Percentiles rank a stretch among this genome's conserved stretches.
phyloP scores from a whole-genome alignment of 2,113 vertebrate species.

The Clarias batrachus region DNA sequence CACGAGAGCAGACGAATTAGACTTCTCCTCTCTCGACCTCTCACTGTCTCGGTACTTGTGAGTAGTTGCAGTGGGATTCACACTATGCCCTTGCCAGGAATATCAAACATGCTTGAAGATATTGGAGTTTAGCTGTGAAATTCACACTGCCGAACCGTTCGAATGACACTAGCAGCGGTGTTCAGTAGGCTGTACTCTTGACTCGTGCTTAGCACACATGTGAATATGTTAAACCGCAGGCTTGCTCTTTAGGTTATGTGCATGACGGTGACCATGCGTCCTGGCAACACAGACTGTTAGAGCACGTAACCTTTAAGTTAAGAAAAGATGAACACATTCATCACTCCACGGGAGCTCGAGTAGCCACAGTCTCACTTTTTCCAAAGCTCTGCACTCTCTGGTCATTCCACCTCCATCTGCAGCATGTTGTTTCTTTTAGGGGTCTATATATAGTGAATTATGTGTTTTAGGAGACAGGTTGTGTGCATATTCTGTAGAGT shows the following conservation, averaged over 20 bases:
- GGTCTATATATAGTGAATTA: not conserved
- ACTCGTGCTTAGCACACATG: not conserved
- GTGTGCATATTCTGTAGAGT: not conserved
- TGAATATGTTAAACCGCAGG: not conserved
- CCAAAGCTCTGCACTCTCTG: slow-evolving; percentile 5
- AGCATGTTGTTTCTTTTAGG: not conserved
- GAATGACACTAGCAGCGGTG: not conserved
- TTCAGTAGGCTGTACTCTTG: not conserved
- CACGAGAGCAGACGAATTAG: not conserved
- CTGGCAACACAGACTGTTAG: not conserved
- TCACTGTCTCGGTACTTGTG: not conserved
- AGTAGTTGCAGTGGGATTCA: not conserved
- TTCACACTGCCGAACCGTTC: not conserved
- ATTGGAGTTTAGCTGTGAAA: not conserved
- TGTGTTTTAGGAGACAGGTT: not conserved
- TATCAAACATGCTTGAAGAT: not conserved
- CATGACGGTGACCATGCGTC: not conserved
- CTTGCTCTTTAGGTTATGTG: not conserved
- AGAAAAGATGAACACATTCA: slow-evolving; percentile 6
- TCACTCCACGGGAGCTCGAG: not conserved
- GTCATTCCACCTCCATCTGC: not conserved
- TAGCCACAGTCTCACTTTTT: not conserved
- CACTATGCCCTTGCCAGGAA: not conserved
- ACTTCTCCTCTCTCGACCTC: not conserved
- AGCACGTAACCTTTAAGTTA: slow-evolving; percentile 4